phyloP scores from a whole-genome alignment of 2,797 vertebrate genomes.

The Chelidonichthys spinosus region DNA sequence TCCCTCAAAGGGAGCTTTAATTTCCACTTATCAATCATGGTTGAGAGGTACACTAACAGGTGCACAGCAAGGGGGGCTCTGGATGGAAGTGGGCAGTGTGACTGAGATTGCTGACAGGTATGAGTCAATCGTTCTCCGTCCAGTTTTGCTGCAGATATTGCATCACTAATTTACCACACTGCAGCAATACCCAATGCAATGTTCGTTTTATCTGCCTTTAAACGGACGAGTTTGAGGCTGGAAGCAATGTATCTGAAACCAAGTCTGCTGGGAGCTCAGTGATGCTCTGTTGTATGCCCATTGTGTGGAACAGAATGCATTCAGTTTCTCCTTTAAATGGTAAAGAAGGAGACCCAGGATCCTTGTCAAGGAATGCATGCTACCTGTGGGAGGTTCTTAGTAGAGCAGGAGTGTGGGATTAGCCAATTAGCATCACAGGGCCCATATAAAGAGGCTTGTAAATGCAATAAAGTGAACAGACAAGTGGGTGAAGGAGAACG shows the following conservation, averaged over 20 bases:
- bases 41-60: constrained; percentile 29
- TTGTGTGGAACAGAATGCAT: constrained; percentile 12
- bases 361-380: constrained; percentile 28
- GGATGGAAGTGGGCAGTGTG: constrained; percentile 24
- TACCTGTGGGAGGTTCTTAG: constrained; percentile 32
- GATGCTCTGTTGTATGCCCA: constrained; percentile 10
- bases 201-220: constrained; percentile 52
- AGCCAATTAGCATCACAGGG: constrained; percentile 59
- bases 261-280: constrained; percentile 8
- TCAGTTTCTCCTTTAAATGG: constrained; percentile 19
- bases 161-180: constrained; percentile 6
- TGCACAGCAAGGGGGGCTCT: constrained; percentile 10
- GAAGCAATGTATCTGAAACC: constrained; percentile 14
- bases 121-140: constrained; percentile 26
- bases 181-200: constrained; percentile 21
- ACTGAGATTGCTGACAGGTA: constrained; percentile 10
- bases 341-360: constrained; percentile 25
- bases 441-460: constrained; percentile 42
- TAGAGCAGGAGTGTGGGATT: constrained; percentile 36
- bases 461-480: constrained; percentile 46
- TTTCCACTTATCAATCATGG: constrained; percentile 44
- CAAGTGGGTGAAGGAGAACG: constrained; percentile 2
- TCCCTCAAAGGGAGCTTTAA: constrained; percentile 44
- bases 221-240: constrained; percentile 27
- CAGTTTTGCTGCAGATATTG: constrained; percentile 21